Percentiles rank a stretch among this genome's conserved stretches.
Conservation (phyloP, 2,113 vertebrate genomes). For the Eudyptes chrysolophus region DNA sequence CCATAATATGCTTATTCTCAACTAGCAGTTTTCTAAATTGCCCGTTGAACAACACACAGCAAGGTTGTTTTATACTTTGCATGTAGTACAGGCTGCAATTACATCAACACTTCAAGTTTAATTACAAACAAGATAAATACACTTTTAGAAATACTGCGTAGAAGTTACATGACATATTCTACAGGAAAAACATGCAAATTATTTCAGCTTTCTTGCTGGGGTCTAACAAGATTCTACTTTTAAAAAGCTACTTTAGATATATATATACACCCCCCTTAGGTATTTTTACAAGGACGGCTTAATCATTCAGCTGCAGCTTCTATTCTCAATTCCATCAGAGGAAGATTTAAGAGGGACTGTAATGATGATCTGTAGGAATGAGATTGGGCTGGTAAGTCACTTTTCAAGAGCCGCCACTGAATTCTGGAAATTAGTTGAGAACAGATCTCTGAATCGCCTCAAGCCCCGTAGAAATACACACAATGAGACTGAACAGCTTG, state of each 20-base stretch:
- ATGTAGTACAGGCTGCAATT: neutral
- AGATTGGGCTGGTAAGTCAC: neutral
- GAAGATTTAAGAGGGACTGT: neutral
- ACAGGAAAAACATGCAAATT: neutral
- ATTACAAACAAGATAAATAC: neutral
- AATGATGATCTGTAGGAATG: neutral
- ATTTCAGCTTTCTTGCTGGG: neutral
- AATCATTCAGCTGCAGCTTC: neutral
- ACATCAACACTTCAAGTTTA: neutral
- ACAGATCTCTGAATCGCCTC: neutral
- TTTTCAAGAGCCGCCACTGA: constrained; percentile 9
- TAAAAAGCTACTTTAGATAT: neutral
- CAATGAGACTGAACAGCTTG: neutral
- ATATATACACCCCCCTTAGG: neutral
- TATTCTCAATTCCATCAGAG: neutral
- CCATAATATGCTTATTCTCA: neutral
- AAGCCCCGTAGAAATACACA: neutral
- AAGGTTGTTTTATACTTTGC: neutral
- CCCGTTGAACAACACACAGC: neutral
- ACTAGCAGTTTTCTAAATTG: neutral
- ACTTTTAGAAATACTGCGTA: neutral
- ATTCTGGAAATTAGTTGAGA: neutral
- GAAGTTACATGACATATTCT: neutral
- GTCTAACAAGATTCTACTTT: neutral
- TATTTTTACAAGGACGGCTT: neutral